Base-by-base conservation (phyloP, 2,113 vertebrate genomes). In the Eclectus roratus region DNA sequence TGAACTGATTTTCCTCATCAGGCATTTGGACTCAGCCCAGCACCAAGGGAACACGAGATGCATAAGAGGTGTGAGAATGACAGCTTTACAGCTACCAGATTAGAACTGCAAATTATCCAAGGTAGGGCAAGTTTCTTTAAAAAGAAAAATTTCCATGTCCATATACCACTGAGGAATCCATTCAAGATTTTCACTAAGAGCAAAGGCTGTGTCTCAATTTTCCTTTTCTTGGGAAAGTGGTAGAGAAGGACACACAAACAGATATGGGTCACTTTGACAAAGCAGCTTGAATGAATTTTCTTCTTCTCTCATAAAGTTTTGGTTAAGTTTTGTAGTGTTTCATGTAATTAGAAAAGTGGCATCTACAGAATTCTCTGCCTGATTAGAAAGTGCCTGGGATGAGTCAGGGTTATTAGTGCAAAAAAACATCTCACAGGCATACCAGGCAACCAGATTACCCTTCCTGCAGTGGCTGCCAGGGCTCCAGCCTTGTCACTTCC, bases 401-500 rank as follows among this genome's bases (percentile, higher is more conserved):
- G 72, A 2, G 0, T 81, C 74, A 66, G 81, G 43, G 78, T 93
- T 79, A 85, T 72, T 91, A 96, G 96, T 96, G 95, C 96, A 97
- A 97, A 97, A 85, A 93, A 94, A 72, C 70, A 89, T 80, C 85
- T 86, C 88, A 14, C 43, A 77, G 94, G 81, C 95, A 91, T 35
- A 52, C 76, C 96, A 80, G 78, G 88, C 91, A 96, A 90, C 65
- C 68, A 85, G 87, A 68, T 81, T 90, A 35, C 70, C 66, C 94
- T 93, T 93, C 85, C 92, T 84, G 66, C 85, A 77, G n/a, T 3
- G 64, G 85, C 83, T 84, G 72, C 49, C 93, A 93, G 86, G 37
- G 60, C 89, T 91, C 73, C 93, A 95, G 93, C 90, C 91, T 81
- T 82, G 72, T 78, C 95, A 74, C 65, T 85, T 93, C 94, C 94